Conservation (phyloP, 2,797 vertebrate genomes). For the Prionace glauca region DNA sequence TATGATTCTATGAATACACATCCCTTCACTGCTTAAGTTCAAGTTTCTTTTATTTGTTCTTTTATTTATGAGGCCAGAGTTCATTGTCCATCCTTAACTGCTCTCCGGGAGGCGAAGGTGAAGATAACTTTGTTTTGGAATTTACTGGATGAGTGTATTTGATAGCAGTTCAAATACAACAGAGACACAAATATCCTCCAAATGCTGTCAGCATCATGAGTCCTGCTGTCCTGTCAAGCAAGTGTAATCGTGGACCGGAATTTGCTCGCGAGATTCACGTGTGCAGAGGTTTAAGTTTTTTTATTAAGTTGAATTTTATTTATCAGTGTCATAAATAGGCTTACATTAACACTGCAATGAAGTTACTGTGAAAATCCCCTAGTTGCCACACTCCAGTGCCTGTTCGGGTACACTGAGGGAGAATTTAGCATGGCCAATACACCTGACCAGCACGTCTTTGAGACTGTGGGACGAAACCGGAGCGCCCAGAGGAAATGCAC, state of each 20-base stretch:
- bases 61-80: background rate
- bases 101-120: background rate
- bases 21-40: background rate
- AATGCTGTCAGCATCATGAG: background rate
- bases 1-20: background rate
- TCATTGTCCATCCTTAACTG: background rate
- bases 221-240: background rate
- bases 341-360: too few relatives aligned
- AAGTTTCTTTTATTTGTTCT: background rate
- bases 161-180: background rate
- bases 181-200: background rate
- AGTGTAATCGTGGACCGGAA: background rate
- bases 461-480: too few relatives aligned
- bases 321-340: too few relatives aligned
- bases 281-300: too few relatives aligned
- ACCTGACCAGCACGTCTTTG: too few relatives aligned
- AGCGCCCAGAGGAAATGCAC: too few relatives aligned
- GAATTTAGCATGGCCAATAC: too few relatives aligned
- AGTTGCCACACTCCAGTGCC: too few relatives aligned
- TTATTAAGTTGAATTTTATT: too few relatives aligned
- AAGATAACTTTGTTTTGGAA: background rate
- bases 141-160: background rate
- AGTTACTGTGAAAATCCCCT: too few relatives aligned
- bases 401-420: too few relatives aligned
- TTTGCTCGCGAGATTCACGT: background rate